Percentiles rank a stretch among this genome's conserved stretches.
These are phyloP conservation scores for Chrysaora quinquecirrha DNA, from an alignment of 30 jellyfish, hydroid and myxozoan species.

Conservation along the genomic window DNA sequence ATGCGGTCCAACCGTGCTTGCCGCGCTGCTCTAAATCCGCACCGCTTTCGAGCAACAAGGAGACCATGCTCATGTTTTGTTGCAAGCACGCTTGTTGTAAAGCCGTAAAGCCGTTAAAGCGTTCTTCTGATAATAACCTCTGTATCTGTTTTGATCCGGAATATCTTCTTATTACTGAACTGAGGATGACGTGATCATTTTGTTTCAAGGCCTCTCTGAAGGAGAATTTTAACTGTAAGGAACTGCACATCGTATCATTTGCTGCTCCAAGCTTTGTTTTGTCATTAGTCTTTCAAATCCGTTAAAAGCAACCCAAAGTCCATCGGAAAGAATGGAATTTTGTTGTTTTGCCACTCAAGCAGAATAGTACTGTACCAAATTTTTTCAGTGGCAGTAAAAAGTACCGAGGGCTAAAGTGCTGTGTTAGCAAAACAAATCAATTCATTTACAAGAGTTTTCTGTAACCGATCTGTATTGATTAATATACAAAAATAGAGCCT, in stretches of 20 bases:
- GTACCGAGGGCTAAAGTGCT: too few species aligned
- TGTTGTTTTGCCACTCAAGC: too few species aligned
- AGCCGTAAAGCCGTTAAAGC: conserved; percentile 42
- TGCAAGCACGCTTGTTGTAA: conserved; percentile 58
- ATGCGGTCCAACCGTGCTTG: conserved; percentile 75
- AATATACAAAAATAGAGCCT: too few species aligned
- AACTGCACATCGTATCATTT: conserved; percentile 25
- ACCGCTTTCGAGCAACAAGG: conserved; percentile 52
- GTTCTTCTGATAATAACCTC: conserved; percentile 30
- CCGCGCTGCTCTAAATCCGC: conserved; percentile 62
- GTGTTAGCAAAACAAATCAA: too few species aligned
- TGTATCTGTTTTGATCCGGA: conserved; percentile 21
- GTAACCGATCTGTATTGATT: too few species aligned
- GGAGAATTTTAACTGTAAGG: conserved; percentile 15
- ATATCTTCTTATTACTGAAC: not conserved
- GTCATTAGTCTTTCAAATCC: conserved; percentile 8
- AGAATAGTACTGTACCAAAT: too few species aligned
- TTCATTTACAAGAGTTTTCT: too few species aligned
- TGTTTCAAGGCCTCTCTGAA: conserved; percentile 44
- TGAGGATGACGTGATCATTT: conserved; percentile 21
- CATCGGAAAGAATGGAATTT: too few species aligned
- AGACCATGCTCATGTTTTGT: conserved; percentile 19
- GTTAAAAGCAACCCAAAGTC: too few species aligned
- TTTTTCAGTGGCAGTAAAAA: too few species aligned
- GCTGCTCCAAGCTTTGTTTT: not conserved